These are phyloP conservation scores for Reticulitermes lucifugus DNA, from an alignment of 2,888 invertebrate genomes.

Conservation along the genomic window DNA sequence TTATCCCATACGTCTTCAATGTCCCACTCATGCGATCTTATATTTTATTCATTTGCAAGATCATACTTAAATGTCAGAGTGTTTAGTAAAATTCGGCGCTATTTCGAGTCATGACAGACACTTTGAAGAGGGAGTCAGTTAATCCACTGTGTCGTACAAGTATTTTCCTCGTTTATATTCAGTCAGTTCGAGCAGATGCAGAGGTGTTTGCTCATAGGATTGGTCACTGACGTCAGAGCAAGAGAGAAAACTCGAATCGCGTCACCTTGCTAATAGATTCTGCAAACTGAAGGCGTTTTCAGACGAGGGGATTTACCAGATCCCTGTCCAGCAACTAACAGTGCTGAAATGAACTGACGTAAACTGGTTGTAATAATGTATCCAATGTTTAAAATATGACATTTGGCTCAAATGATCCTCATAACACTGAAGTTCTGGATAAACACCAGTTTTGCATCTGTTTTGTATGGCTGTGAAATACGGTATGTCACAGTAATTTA, in stretches of 20 bases:
- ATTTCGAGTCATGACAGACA: not conserved
- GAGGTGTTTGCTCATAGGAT: not conserved
- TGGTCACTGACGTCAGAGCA: constrained; percentile 13
- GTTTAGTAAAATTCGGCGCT: not conserved
- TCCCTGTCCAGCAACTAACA: not conserved
- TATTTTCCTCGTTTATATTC: not conserved
- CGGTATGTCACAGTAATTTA: too few relatives aligned
- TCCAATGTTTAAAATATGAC: too few relatives aligned
- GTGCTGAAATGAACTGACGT: not conserved
- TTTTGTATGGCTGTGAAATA: too few relatives aligned
- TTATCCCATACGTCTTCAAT: too few relatives aligned
- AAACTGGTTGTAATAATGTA: too few relatives aligned
- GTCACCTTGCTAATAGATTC: constrained; percentile 9
- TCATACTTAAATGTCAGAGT: too few relatives aligned
- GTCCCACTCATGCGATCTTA: too few relatives aligned
- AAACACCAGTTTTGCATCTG: too few relatives aligned
- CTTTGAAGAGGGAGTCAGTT: not conserved
- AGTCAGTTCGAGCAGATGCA: not conserved
- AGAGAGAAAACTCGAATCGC: not conserved
- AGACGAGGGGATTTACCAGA: not conserved
- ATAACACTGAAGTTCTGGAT: too few relatives aligned
- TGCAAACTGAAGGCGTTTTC: not conserved
- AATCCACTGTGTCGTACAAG: not conserved
- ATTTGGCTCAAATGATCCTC: too few relatives aligned
- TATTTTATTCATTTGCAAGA: too few relatives aligned